These are phyloP conservation scores for Mobula hypostoma DNA, from an alignment of 2,113 vertebrate species.

Conservation along the genomic window DNA sequence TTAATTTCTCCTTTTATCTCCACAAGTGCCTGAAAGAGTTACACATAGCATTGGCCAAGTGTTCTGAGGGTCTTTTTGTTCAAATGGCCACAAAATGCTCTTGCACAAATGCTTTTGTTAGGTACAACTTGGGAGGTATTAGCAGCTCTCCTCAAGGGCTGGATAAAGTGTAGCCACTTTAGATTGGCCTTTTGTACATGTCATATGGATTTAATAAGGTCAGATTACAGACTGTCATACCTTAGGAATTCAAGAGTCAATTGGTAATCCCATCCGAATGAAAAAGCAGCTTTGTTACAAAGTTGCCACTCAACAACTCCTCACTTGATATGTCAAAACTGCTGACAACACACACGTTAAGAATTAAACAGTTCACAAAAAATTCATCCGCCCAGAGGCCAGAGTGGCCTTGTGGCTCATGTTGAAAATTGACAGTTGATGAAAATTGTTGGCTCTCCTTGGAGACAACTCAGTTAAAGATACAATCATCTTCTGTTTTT, in stretches of 20 bases:
- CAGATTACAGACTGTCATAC: constrained; percentile 64
- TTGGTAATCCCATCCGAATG: constrained; percentile 64
- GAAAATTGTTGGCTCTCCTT: constrained; percentile 12
- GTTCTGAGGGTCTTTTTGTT: constrained; percentile 28
- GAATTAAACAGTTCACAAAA: background rate
- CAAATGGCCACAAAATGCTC: constrained; percentile 8
- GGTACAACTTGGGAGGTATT: constrained; percentile 47
- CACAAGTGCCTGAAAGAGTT: constrained; percentile 27
- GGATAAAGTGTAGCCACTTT: constrained; percentile 57
- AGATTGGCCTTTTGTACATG: constrained; percentile 56
- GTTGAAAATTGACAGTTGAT: constrained; percentile 24
- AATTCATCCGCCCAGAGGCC: background rate
- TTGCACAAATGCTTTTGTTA: constrained; percentile 36
- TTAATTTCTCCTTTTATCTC: constrained; percentile 31
- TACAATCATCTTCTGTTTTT: background rate
- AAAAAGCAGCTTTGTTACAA: constrained; percentile 64
- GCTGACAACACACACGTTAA: constrained; percentile 65
- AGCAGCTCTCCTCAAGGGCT: constrained; percentile 47
- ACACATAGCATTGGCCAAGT: constrained; percentile 20
- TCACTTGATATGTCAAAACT: constrained; percentile 66
- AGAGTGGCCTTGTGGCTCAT: background rate
- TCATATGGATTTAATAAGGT: constrained; percentile 68
- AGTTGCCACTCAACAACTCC: constrained; percentile 65
- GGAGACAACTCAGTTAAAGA: background rate
- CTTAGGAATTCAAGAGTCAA: constrained; percentile 60